A percentile compares a stretch with the other conserved stretches of the same genome.
Conservation (phyloP, 2,888 invertebrate genomes). For the Colostygia pectinataria region DNA sequence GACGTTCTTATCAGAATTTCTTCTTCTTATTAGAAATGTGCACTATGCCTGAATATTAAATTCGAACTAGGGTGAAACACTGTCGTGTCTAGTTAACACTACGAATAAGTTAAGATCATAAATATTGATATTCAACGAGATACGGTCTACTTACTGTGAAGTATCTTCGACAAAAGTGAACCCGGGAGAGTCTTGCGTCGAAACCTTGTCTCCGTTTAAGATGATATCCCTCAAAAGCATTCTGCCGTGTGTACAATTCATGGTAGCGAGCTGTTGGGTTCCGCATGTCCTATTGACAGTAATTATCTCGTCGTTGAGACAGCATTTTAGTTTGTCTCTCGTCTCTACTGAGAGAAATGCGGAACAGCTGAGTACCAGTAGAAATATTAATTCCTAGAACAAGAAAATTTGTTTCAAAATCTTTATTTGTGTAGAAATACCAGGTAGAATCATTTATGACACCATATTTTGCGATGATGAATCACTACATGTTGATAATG, state of each 20-base stretch:
- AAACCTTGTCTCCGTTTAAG: slow-evolving; percentile 59
- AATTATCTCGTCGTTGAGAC: slow-evolving; percentile 53
- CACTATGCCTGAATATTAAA: too few relatives aligned
- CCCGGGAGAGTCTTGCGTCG: slow-evolving; percentile 61
- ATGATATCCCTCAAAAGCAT: slow-evolving; percentile 63
- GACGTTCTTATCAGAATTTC: too few relatives aligned
- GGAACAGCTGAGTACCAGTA: slow-evolving; percentile 49
- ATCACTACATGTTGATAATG: slow-evolving; percentile 10
- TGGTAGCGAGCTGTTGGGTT: slow-evolving; percentile 32
- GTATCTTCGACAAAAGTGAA: slow-evolving; percentile 67
- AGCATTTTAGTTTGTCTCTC: slow-evolving; percentile 51
- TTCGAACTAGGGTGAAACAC: too few relatives aligned
- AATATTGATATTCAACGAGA: too few relatives aligned
- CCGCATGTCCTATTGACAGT: slow-evolving; percentile 49
- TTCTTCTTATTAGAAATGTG: too few relatives aligned
- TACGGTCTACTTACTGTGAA: slow-evolving; percentile 43
- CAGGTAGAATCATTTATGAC: neutral
- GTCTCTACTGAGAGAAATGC: slow-evolving; percentile 38
- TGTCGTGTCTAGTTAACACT: too few relatives aligned
- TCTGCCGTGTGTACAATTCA: slow-evolving; percentile 61
- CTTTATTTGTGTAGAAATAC: too few relatives aligned
- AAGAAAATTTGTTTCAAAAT: slow-evolving; percentile 3
- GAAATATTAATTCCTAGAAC: slow-evolving; percentile 53
- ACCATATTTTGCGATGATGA: slow-evolving; percentile 6
- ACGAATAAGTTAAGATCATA: too few relatives aligned